phyloP scores from a whole-genome alignment of 2,113 vertebrate genomes.

The Miniopterus natalensis region DNA sequence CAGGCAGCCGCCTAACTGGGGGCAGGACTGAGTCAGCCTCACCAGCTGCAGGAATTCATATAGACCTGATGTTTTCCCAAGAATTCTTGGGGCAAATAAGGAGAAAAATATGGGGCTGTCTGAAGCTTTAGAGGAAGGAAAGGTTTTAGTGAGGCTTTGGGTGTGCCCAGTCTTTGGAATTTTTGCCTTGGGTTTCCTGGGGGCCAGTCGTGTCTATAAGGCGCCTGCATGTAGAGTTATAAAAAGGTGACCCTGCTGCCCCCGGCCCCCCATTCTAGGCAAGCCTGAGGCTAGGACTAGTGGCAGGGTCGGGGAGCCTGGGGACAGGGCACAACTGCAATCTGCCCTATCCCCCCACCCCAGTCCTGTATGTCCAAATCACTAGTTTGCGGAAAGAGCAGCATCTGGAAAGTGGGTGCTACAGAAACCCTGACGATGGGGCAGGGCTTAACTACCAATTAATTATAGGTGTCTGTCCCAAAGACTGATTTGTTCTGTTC shows the following conservation, averaged over 20 bases:
- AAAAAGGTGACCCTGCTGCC: background rate
- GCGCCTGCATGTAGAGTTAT: background rate
- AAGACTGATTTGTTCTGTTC: background rate
- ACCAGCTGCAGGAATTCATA: background rate
- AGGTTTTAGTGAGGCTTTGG: background rate
- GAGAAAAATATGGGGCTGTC: background rate
- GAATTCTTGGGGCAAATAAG: background rate
- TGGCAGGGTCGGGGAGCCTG: background rate
- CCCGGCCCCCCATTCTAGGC: background rate
- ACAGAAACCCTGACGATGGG: background rate
- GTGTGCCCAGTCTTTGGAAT: background rate
- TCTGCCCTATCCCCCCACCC: rapidly evolving
- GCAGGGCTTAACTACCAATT: background rate
- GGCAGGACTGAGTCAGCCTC: background rate
- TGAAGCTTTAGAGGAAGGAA: background rate
- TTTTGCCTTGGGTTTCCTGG: background rate
- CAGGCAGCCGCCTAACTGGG: rapidly evolving
- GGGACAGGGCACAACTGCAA: no score
- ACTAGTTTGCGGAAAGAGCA: background rate
- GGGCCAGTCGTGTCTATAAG: background rate
- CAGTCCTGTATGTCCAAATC: no score
- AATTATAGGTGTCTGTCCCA: background rate
- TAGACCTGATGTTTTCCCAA: background rate
- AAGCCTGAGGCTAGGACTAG: background rate
- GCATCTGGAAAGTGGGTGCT: background rate